Evolutionary conservation across 2,113 vertebrate species (phyloP).

Genomic region (Microcebus griseorufus): DNA sequence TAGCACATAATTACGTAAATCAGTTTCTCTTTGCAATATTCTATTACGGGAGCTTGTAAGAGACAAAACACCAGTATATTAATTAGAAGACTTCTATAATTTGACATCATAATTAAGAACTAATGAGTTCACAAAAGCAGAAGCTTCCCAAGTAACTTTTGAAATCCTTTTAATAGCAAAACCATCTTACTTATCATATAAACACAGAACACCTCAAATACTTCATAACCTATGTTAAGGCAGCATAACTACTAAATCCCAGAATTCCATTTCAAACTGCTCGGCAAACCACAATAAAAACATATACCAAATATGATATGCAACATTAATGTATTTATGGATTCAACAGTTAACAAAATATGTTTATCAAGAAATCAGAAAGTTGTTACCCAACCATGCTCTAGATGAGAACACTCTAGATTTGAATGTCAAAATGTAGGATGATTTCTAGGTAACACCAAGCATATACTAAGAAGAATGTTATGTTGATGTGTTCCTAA

Average conservation of each 20-base stretch:
- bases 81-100: not conserved
- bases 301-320: not conserved
- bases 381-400: not conserved
- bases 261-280: not conserved
- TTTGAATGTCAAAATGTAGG: not conserved
- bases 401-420: not conserved
- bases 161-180: not conserved
- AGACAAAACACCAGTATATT: not conserved
- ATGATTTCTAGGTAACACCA: not conserved
- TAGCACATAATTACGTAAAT: not conserved
- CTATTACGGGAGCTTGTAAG: not conserved
- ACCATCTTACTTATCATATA: not conserved
- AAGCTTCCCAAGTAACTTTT: not conserved
- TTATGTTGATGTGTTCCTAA: not conserved
- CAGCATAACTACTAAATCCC: not conserved
- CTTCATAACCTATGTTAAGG: not conserved
- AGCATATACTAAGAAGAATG: not conserved
- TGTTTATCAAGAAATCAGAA: not conserved
- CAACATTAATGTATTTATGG: not conserved
- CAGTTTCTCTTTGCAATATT: accelerated
- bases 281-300: not conserved
- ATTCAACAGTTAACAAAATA: not conserved
- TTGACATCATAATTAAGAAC: not conserved
- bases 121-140: not conserved
- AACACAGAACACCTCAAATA: not conserved